Conservation (phyloP, 2,888 invertebrate species). For the Campoletis raptor region DNA sequence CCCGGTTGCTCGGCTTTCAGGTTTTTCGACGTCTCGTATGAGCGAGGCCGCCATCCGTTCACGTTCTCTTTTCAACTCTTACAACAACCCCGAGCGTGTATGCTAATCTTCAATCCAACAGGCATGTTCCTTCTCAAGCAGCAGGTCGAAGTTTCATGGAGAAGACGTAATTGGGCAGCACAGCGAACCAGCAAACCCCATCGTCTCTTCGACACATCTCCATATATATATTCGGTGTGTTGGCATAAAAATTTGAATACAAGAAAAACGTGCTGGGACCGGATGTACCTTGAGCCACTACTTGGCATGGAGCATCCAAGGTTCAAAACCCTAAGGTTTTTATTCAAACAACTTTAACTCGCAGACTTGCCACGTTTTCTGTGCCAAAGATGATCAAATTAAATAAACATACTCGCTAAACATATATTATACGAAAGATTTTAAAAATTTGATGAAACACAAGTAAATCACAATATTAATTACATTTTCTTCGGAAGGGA, state of each 20-base stretch:
- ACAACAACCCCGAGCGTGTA: slow-evolving; percentile 69
- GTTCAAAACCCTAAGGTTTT: neutral
- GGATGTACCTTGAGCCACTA: slow-evolving; percentile 42
- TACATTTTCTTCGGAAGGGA: slow-evolving; percentile 3
- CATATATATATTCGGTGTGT: slow-evolving; percentile 11
- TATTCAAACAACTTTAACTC: neutral
- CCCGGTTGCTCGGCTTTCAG: slow-evolving; percentile 51
- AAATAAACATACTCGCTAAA: neutral
- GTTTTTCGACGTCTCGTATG: slow-evolving; percentile 58
- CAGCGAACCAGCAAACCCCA: slow-evolving; percentile 50
- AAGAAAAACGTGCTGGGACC: slow-evolving; percentile 63
- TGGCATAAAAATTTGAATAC: slow-evolving; percentile 68
- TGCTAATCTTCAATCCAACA: slow-evolving; percentile 75
- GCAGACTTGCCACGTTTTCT: neutral
- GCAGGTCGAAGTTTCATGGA: slow-evolving; percentile 45
- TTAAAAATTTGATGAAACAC: slow-evolving; percentile 1
- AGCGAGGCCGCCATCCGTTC: slow-evolving; percentile 54
- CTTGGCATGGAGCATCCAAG: neutral
- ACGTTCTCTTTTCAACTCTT: slow-evolving; percentile 67
- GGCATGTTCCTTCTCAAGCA: slow-evolving; percentile 32
- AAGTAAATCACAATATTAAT: slow-evolving; percentile 22
- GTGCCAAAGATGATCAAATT: neutral
- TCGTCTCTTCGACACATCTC: neutral
- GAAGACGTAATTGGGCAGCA: slow-evolving; percentile 69
- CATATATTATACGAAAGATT: neutral